Percentiles rank a stretch among this genome's conserved stretches.
These are phyloP conservation scores for Lasioglossum lativentre DNA, from an alignment of 2,888 invertebrate genomes.

Conservation along the genomic window DNA sequence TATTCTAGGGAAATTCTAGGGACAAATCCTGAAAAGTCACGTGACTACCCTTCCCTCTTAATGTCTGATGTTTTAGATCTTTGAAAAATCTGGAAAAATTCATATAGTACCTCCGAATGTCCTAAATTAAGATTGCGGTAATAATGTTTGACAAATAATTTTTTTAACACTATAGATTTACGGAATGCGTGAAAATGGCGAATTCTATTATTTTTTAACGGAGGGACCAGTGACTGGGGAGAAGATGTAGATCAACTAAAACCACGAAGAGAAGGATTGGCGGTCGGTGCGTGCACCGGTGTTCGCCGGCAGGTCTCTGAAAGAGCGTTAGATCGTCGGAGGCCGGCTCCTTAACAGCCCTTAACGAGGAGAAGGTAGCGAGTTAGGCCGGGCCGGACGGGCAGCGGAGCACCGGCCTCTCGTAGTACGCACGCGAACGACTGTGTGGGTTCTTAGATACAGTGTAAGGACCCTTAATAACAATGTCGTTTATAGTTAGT, in stretches of 20 bases:
- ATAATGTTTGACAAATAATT: too few species aligned
- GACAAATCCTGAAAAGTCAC: too few species aligned
- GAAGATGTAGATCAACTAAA: not conserved
- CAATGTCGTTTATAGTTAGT: conserved; percentile 80
- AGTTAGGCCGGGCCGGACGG: conserved; percentile 20
- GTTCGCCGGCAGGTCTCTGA: not conserved
- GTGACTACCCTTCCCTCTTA: too few species aligned
- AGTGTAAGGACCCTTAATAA: conserved; percentile 76
- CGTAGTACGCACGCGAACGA: conserved; percentile 29
- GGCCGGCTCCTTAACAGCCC: conserved; percentile 44
- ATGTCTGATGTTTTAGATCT: too few species aligned
- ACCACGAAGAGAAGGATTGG: not conserved
- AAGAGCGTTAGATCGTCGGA: conserved; percentile 28
- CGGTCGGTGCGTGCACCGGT: not conserved
- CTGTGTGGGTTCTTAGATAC: conserved; percentile 62
- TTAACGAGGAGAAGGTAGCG: conserved; percentile 59
- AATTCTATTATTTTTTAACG: too few species aligned
- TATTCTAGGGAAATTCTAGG: too few species aligned
- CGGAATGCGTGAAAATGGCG: too few species aligned
- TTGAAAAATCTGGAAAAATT: too few species aligned
- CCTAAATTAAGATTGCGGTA: too few species aligned
- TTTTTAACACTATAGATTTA: too few species aligned
- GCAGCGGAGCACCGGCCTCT: not conserved
- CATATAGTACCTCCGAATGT: too few species aligned
- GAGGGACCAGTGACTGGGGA: too few species aligned